A percentile compares a stretch with the other conserved stretches of the same genome.
phyloP scores from a whole-genome alignment of 2,888 invertebrate species.

The Hydroisotoma schaefferi region DNA sequence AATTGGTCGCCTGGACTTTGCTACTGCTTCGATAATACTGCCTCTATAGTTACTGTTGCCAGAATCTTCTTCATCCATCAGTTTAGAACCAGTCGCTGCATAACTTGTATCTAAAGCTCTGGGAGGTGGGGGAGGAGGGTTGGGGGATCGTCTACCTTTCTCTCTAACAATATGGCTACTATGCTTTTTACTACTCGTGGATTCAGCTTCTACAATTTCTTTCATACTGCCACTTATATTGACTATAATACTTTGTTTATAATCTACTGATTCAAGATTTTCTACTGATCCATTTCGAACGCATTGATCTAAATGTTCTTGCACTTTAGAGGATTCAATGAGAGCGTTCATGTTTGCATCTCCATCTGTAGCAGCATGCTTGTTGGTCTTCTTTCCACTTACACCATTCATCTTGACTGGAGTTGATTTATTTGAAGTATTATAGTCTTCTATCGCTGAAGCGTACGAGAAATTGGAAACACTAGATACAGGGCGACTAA shows the following conservation, averaged over 20 bases:
- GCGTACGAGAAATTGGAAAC: constrained; percentile 40
- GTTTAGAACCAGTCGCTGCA: background rate
- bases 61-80: background rate
- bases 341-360: constrained; percentile 24
- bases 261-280: constrained; percentile 8
- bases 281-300: constrained; percentile 8
- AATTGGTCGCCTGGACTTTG: too few species aligned
- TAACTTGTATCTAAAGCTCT: background rate
- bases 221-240: constrained; percentile 1
- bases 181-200: background rate
- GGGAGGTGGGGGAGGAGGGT: constrained; percentile 9
- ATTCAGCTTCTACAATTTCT: background rate
- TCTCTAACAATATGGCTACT: background rate
- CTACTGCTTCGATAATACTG: constrained; percentile 8
- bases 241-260: background rate
- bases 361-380: constrained; percentile 17
- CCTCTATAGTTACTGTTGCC: background rate
- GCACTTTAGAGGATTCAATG: constrained; percentile 17
- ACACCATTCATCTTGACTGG: constrained; percentile 39
- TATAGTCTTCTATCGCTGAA: constrained; percentile 29
- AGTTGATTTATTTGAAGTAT: constrained; percentile 30
- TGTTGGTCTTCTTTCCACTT: constrained; percentile 18
- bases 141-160: background rate
- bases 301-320: background rate
- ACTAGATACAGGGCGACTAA: constrained; percentile 38